Evolutionary conservation across 2,797 vertebrate species (phyloP), one percentile per base, ranked within the genome.

Genomic region (Ctenochaetus hawaiiensis): DNA sequence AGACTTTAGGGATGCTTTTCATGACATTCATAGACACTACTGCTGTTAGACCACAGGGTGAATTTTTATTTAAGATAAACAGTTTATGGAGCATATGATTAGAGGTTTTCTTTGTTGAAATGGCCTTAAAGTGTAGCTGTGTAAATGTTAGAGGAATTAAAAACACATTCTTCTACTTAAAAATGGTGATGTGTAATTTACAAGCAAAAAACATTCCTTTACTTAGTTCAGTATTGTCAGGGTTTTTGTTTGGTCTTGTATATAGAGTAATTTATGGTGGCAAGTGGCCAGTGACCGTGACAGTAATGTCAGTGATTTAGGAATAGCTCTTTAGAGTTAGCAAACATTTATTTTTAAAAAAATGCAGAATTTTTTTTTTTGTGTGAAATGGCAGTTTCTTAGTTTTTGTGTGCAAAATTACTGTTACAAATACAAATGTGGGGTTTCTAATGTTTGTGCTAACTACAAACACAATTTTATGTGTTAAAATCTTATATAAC

Each of bases 1-100:
- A 76, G 78, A 48, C 75, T 72, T 87, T 82, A 86, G 60, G 37
- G 6, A 66, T 52, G 4, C 17, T 60, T 77, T 66, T 63, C 63
- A 34, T 53, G 26, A 80, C 67, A 34, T 34, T 34, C 56, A 37
- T 9, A 68, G 65, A 63, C 69, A 48, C 44, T 43, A 17, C 23
- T 37, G 45, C 65, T 66, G 49, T 74, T 74, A 26, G 70, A 47
- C 82, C 63, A 6, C 51, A 22, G 75, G 80, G 56, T 48, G 71
- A n/a, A 60, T 34, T 51, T 59, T 57, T 22, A 78, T 41, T 73
- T 47, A 75, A 74, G 34, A 74, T 62, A 67, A 67, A 74, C 60
- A 77, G 62, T 85, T 79, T 72, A 64, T 47, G 37, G 7, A 80
- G 58, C 22, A 48, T 58, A 67, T 63, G 47, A 17, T 65, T 16